Base-by-base conservation (phyloP, 2,113 vertebrate genomes). In the Rhinogobius similis region DNA sequence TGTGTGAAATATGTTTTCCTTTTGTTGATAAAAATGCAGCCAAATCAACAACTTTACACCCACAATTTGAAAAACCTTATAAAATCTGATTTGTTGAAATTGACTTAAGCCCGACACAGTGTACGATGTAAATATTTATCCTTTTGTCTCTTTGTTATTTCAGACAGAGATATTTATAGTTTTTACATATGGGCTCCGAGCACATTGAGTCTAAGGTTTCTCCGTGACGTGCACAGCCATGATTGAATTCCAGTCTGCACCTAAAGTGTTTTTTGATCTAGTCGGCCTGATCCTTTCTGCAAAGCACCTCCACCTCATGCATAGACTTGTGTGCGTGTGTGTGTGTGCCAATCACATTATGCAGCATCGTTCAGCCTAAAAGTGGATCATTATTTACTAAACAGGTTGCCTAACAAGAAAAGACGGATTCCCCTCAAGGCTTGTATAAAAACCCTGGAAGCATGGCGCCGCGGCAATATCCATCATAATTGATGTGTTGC, bases 401-500 rank as follows among this genome's bases (percentile, higher is more conserved):
- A 93, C 92, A 92, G 88, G 91, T 89, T 91, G 84, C 86, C 85
- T 93, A 92, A 93, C 91, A 91, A 92, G 92, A 86, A 87, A 90
- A 91, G 91, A 93, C 89, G 91, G 92, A 93, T 93, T 92, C 90
- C 86, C 88, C 88, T 88, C 87, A 84, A 89, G 88, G 83, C 89
- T 79, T 88, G 80, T 82, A 87, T 76, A 83, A 79, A 86, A 88
- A 86, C 75, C 79, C 82, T 79, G 82, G 79, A 87, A 88, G 90
- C 86, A 86, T 88, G 81, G 83, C 84, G 43, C 86, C 43, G 72
- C 82, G 90, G 89, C 86, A 92, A 90, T 91, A 94, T 94, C 91
- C 91, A 91, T 93, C 92, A 94, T 93, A 93, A 94, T 91, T 93
- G 92, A 94, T 93, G 92, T 93, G 93, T 94, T 92, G 91, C 92